Evolutionary conservation across 92 coral and sea anemone species (phyloP).

Genomic region (Porites divaricata): DNA sequence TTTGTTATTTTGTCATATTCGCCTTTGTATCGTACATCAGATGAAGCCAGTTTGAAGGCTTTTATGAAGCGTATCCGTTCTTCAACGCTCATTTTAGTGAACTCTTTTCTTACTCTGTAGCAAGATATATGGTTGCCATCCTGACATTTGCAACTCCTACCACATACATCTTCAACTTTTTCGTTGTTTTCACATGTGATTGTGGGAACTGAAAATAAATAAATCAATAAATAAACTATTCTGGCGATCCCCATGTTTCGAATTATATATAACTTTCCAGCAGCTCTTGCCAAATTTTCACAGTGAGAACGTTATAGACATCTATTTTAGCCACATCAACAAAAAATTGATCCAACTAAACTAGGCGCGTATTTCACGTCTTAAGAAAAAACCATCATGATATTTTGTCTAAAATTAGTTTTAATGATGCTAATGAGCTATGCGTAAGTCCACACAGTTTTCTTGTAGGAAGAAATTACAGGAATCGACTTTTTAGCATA

Average conservation of each 20-base stretch:
- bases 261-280: neutral
- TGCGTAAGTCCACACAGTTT: too few species aligned
- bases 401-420: too few species aligned
- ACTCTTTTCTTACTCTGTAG: constrained; percentile 73
- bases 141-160: constrained; percentile 56
- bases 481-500: too few species aligned
- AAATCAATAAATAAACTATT: neutral
- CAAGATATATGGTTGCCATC: constrained; percentile 51
- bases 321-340: too few species aligned
- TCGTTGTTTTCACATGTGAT: neutral
- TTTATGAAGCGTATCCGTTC: constrained; percentile 70
- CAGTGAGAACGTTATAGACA: too few species aligned
- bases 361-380: too few species aligned
- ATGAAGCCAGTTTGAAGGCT: constrained; percentile 67
- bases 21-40: constrained; percentile 66
- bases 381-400: too few species aligned
- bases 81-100: constrained; percentile 64
- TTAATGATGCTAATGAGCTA: too few species aligned
- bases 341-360: too few species aligned
- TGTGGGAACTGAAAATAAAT: neutral
- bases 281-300: too few species aligned
- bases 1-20: constrained; percentile 62
- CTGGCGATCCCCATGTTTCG: neutral
- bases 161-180: constrained; percentile 47
- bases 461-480: too few species aligned